Evolutionary conservation across 2,113 vertebrate species (phyloP), one percentile per base, ranked within the genome.

Genomic region (Leptobrachium ailaonicum): DNA sequence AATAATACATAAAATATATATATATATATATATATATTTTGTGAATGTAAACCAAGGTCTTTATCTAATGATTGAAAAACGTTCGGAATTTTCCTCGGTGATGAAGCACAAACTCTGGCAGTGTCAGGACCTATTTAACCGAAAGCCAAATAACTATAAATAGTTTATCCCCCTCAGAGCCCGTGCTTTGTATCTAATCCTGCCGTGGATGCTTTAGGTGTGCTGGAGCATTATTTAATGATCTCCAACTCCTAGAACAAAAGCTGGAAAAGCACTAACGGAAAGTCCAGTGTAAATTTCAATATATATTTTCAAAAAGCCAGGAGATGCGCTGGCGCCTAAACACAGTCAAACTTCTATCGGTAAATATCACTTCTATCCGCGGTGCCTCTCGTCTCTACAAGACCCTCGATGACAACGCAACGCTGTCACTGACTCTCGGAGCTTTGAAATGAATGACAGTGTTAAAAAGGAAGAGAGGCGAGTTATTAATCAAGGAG

Each of bases 401-500:
- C 70, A 56, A 47, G 70, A 71, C n/a, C 12, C 69, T 45, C 47
- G 5, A 50, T 44, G 9, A 20, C 47, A 72, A 40, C 45, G 54
- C 68, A 71, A 43, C 68, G 50, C 70, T 54, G 42, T 6, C 50
- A 72, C 41, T 45, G 47, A 10, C 47, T 72, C 20, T 50, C 45
- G 47, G 70, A 41, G 20, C 20, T 72, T 44, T 54, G 50, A 54
- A 50, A 20, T 72, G 45, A 72, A 72, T 72, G 70, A 54, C 70
- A 72, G 40, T 9, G 14, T 54, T 72, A 54, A 72, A 72, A 72
- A 45, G 32, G n/a, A 32, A n/a, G 47, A 72, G 40, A 72, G 70
- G 45, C 70, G 54, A 72, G 70, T 54, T 72, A 72, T 53, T 72
- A 72, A 54, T 72, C 70, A 72, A 44, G 40, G 54, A 72, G 20